Percentiles rank a stretch among this genome's conserved stretches.
Conservation (phyloP, 2,888 invertebrate genomes). For the Steromphala cineraria region DNA sequence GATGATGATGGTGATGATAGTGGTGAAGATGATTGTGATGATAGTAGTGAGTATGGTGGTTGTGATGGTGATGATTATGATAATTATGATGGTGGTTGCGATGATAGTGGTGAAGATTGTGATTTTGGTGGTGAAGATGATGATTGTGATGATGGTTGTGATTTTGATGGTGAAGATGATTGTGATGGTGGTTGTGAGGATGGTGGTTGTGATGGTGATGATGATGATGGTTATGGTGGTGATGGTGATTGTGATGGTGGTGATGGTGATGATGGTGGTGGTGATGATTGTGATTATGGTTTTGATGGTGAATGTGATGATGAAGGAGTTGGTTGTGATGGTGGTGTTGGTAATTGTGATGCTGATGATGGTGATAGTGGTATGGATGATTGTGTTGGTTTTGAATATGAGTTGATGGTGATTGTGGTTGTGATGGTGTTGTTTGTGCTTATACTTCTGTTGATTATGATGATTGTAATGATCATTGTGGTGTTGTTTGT, state of each 20-base stretch:
- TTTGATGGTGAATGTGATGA: not conserved
- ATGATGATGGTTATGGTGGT: slow-evolving; percentile 2
- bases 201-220: not conserved
- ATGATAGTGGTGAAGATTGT: not conserved
- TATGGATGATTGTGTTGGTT: not conserved
- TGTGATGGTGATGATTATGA: too few relatives aligned
- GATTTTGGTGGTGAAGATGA: not conserved
- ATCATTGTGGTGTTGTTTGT: too few relatives aligned
- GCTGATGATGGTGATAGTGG: not conserved
- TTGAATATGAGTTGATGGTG: not conserved
- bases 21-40: too few relatives aligned
- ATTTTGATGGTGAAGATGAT: slow-evolving; percentile 3
- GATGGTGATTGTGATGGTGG: not conserved
- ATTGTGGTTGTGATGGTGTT: not conserved
- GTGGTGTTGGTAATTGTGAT: not conserved
- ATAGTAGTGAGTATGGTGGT: too few relatives aligned
- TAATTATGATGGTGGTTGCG: too few relatives aligned
- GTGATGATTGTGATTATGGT: not conserved
- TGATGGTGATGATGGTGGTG: not conserved
- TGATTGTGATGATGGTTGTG: not conserved
- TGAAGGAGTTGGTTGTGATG: not conserved
- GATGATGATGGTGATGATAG: too few relatives aligned
- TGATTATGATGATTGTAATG: slow-evolving; percentile 9
- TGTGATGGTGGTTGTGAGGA: slow-evolving; percentile 7
- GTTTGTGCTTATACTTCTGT: not conserved